Base-by-base conservation (phyloP, 1,140 invertebrate species). In the Panagrolaimus sp. region DNA sequence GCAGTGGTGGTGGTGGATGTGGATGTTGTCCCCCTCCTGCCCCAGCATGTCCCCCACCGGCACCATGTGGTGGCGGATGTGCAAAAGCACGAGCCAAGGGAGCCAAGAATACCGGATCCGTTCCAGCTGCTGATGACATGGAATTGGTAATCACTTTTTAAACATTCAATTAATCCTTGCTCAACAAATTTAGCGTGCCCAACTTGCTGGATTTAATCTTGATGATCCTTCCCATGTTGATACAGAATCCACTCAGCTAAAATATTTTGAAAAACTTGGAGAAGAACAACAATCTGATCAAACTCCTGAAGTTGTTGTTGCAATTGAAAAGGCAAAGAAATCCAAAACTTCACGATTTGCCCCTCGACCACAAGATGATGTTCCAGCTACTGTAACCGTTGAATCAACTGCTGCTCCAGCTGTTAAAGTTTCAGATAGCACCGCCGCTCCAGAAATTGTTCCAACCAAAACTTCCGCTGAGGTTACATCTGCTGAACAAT, bases 1-100 rank as follows among this genome's bases (percentile, higher is more conserved):
- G n/a, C 5, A 52, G 68, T 43, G 68, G 68, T 44, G 63, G 63
- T 24, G 32, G 63, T 21, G 24, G 63, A 28, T 21, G 28, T 14
- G 24, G 63, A 21, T 24, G 21, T n/a, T 46, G 38, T 28, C 63
- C 63, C 38, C 62, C 62, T 15, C 14, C 52, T 5, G 52, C 52
- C 17, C 52, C 52, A 21, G 52, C 52, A 6, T 58, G 52, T 58
- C 52, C 52, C 4, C 52, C 52, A n/a, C 52, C 52, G 3, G 52
- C 52, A 14, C 52, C 52, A 17, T 58, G 52, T 17, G 52, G 52
- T n/a, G 52, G 52, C 8, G 52, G 52, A 58, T 58, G 52, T 17
- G 52, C 52, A 5, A 58, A 58, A 21, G 52, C 52, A 12, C 1
- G 52, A 24, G 52, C 10, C 1, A 38, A 38, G 32, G 32, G 32